A percentile compares a stretch with the other conserved stretches of the same genome.
phyloP scores from a whole-genome alignment of 2,888 invertebrate genomes.

The Oligia fasciuncula region DNA sequence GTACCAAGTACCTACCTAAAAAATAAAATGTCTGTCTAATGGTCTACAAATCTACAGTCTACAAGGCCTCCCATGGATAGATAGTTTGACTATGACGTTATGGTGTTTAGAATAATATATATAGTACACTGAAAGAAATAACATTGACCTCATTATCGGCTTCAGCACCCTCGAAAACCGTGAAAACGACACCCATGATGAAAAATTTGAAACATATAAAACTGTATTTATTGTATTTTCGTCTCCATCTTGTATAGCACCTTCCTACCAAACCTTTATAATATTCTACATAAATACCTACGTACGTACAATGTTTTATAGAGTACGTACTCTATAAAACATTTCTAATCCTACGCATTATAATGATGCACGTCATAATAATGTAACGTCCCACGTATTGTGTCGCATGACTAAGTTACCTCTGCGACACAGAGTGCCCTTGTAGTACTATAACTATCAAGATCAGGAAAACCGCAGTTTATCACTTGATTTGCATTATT shows the following conservation, averaged over 20 bases:
- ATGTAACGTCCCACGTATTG: not conserved
- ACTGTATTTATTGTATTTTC: not conserved
- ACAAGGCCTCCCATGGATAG: too few species aligned
- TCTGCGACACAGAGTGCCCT: slow-evolving; percentile 30
- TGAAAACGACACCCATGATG: too few species aligned
- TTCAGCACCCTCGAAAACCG: too few species aligned
- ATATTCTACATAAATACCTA: not conserved
- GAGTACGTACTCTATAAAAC: not conserved
- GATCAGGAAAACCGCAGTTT: slow-evolving; percentile 57
- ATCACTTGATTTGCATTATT: slow-evolving; percentile 38
- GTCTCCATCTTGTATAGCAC: not conserved
- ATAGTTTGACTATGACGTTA: too few species aligned
- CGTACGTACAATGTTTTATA: not conserved
- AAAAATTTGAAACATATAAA: too few species aligned
- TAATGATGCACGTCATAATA: not conserved
- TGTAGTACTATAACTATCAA: slow-evolving; percentile 33
- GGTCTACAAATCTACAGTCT: too few species aligned
- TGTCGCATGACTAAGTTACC: slow-evolving; percentile 1
- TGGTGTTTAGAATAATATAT: too few species aligned
- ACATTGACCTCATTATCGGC: too few species aligned
- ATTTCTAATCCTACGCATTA: not conserved
- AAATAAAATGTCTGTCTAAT: too few species aligned
- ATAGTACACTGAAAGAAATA: too few species aligned
- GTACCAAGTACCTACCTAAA: too few species aligned
- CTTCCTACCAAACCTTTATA: not conserved